Evolutionary conservation across 2,113 vertebrate species (phyloP), one percentile per base, ranked within the genome.

Genomic region (Oryzias woworae): DNA sequence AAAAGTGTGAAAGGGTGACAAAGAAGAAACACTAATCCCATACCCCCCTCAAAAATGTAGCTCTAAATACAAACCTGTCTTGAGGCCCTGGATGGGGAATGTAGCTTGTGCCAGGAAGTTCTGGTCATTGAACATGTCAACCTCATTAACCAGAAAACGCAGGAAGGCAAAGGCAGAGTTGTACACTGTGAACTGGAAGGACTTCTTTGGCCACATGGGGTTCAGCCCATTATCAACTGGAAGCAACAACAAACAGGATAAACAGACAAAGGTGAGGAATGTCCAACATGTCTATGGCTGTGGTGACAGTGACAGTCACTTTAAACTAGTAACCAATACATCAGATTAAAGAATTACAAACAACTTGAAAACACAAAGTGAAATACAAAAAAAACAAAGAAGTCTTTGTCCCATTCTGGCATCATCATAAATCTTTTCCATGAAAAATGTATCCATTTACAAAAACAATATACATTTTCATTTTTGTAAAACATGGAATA

Each of bases 71-170:
- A 50, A 87, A 99, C 97, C 97, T 51, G 94, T 95, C 86, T 97
- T 98, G 48, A 99, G 92, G 77, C 96, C 92, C 77, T 93, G 94
- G 62, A 99, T 94, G 13, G 93, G 93, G 86, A 98, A 96, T 0
- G 96, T 98, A 47, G 97, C 97, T 85, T 99, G 96, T 53, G 97
- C 97, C 82, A 99, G 82, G 87, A 99, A 99, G 84, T 99, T 99
- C 90, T 96, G 97, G 2, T 99, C 97, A 0, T 91, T 99, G 90
- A 99, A 99, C 95, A 99, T 98, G 91, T 99, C 97, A 20, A 99
- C 97, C 81, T 99, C 97, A 1, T 99, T 98, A 4, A 99, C 97
- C 78, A 95, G 97, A 0, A 99, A 99, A 66, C 97, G 95, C 16
- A 99, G 89, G 87, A 96, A 99, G 70, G 96, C 93, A 20, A 98